Conservation (phyloP, 1,140 invertebrate genomes). For the Dryas iulia region DNA sequence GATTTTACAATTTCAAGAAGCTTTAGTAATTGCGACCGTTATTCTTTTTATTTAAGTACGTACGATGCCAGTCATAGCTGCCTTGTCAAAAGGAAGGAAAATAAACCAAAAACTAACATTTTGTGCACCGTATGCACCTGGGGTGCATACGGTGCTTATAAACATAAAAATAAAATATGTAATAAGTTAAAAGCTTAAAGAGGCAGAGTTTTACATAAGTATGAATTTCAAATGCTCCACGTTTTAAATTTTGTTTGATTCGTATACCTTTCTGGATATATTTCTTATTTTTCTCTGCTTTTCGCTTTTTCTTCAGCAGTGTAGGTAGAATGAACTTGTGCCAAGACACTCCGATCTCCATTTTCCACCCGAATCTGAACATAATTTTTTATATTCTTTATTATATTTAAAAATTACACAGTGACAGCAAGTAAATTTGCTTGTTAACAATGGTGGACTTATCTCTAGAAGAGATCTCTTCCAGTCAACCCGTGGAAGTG, state of each 20-base stretch:
- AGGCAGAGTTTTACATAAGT: neutral
- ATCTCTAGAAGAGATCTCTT: no score
- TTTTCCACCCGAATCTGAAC: no score
- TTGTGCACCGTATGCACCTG: neutral
- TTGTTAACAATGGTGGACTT: no score
- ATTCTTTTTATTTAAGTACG: constrained; percentile 16
- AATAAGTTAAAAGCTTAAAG: constrained; percentile 3
- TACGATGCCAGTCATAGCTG: constrained; percentile 7
- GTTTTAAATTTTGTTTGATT: neutral
- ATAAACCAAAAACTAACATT: constrained; percentile 1
- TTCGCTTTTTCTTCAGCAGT: no score
- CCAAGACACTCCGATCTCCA: no score
- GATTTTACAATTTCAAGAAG: constrained; percentile 13
- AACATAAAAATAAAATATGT: constrained; percentile 4
- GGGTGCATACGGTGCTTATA: neutral
- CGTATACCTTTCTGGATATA: neutral
- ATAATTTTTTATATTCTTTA: no score
- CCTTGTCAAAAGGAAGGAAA: constrained; percentile 11
- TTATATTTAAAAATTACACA: no score
- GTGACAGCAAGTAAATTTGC: no score
- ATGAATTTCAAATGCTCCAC: neutral
- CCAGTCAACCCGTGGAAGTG: no score
- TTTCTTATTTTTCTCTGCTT: neutral
- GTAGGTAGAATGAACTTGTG: no score
- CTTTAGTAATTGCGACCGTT: constrained; percentile 16